Evolutionary conservation across 2,113 vertebrate species (phyloP).

Genomic region (Amphiprion percula): DNA sequence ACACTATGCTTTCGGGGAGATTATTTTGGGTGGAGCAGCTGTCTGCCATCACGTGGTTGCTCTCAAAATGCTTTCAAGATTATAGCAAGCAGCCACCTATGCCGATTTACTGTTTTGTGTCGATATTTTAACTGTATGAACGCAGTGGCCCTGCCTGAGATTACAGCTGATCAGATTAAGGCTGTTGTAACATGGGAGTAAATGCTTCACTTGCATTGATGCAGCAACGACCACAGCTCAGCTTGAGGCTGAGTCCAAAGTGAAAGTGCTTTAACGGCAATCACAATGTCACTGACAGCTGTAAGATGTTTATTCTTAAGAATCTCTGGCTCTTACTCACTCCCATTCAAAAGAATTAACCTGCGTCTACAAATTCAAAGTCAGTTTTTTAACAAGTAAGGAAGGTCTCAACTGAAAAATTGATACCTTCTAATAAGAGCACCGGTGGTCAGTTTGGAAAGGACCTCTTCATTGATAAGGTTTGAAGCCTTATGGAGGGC

Average conservation of each 20-base stretch:
- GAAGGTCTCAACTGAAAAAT: too few relatives aligned
- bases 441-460: background rate
- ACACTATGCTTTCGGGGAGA: conserved; percentile 25
- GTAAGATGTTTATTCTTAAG: too few relatives aligned
- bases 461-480: background rate
- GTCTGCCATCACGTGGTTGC: conserved; percentile 9
- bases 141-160: background rate
- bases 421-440: background rate
- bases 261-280: too few relatives aligned
- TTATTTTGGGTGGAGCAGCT: conserved; percentile 49
- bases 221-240: too few relatives aligned
- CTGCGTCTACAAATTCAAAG: too few relatives aligned
- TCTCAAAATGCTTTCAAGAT: conserved; percentile 36
- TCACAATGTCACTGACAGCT: too few relatives aligned
- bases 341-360: too few relatives aligned
- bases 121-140: conserved; percentile 12
- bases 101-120: conserved; percentile 25
- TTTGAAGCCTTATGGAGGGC: background rate
- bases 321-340: too few relatives aligned
- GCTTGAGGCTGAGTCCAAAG: too few relatives aligned
- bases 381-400: too few relatives aligned
- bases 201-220: too few relatives aligned
- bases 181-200: too few relatives aligned
- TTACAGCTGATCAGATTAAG: background rate
- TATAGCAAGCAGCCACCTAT: conserved; percentile 35